Conservation (phyloP, 1,140 invertebrate species). For the Mylabris phalerata region DNA sequence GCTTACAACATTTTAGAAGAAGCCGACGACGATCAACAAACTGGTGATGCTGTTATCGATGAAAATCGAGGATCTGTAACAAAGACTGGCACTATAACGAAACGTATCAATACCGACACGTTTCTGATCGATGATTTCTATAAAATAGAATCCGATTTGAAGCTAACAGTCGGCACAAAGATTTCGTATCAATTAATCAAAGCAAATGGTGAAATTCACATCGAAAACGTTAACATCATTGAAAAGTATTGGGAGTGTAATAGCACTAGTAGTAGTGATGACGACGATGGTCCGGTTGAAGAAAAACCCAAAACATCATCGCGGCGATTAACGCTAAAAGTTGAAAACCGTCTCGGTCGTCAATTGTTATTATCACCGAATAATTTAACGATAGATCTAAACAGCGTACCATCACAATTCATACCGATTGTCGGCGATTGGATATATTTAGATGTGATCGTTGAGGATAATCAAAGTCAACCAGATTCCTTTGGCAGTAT, state of each 20-base stretch:
- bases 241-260: conserved; percentile 31
- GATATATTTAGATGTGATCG: conserved; percentile 50
- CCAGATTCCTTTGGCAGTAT: conserved; percentile 47
- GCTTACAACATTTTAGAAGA: conserved; percentile 13
- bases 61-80: conserved; percentile 11
- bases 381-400: conserved; percentile 33
- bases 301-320: conserved; percentile 24
- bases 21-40: background rate
- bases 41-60: background rate
- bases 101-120: background rate
- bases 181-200: conserved; percentile 26
- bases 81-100: conserved; percentile 18
- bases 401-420: conserved; percentile 41
- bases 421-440: conserved; percentile 56
- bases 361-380: conserved; percentile 24
- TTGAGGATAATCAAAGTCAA: conserved; percentile 49
- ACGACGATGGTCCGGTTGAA: too few species aligned
- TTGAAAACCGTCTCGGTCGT: conserved; percentile 26
- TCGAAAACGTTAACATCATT: conserved; percentile 23
- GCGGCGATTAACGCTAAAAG: conserved; percentile 32
- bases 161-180: conserved; percentile 22
- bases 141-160: conserved; percentile 17
- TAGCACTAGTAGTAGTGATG: background rate
- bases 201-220: conserved; percentile 9
- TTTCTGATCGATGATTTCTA: conserved; percentile 26